Percentiles rank a stretch among this genome's conserved stretches.
phyloP scores from a whole-genome alignment of 2,797 vertebrate species.

The Manis pentadactyla region DNA sequence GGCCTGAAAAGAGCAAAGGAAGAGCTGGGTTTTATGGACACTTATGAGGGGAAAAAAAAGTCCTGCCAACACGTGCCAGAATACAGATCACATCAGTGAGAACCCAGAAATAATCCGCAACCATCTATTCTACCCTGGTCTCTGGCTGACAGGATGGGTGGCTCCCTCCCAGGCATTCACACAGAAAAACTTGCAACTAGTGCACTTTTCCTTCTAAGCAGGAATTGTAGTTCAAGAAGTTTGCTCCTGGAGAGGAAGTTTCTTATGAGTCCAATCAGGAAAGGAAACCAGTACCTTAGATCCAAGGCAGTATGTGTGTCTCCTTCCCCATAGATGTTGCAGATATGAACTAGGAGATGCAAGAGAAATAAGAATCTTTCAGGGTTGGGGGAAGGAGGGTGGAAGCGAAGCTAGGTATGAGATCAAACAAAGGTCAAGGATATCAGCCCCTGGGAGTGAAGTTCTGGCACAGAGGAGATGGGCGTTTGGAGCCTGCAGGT shows the following conservation, averaged over 20 bases:
- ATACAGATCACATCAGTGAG: background rate
- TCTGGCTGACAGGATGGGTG: constrained; percentile 25
- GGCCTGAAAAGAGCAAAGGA: constrained; percentile 88
- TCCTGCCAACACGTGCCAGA: background rate
- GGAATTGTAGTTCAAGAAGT: constrained; percentile 31
- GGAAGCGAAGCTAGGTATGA: background rate
- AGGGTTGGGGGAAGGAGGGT: background rate
- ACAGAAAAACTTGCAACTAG: constrained; percentile 37
- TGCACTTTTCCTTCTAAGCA: constrained; percentile 39
- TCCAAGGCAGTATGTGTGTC: constrained; percentile 95
- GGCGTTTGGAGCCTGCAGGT: background rate
- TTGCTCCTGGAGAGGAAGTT: constrained; percentile 56
- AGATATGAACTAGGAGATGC: constrained; percentile 92
- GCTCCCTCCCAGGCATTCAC: background rate
- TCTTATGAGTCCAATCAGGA: constrained; percentile 48
- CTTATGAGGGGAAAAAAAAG: background rate
- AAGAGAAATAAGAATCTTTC: constrained; percentile 60
- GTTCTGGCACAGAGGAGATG: background rate
- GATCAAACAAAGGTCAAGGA: background rate
- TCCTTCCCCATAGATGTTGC: constrained; percentile 94
- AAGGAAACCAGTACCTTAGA: constrained; percentile 90
- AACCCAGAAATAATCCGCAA: constrained; percentile 39
- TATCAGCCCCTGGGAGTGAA: background rate
- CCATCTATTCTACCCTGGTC: constrained; percentile 28
- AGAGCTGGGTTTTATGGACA: constrained; percentile 11